Evolutionary conservation across 2,797 vertebrate genomes (phyloP).

Genomic region (Pseudopleuronectes americanus): DNA sequence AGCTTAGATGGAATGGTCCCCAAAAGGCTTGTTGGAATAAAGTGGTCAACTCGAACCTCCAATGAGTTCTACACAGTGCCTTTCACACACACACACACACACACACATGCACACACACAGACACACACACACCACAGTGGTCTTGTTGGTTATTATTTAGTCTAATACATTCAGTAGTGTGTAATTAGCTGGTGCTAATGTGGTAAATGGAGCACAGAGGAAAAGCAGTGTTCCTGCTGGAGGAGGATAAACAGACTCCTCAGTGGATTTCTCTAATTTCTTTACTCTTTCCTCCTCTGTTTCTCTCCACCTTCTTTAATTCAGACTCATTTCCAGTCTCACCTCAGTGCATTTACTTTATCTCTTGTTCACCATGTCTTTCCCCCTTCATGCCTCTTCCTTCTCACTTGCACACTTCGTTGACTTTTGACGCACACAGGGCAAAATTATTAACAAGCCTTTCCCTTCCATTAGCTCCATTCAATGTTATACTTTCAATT

Average conservation of each 20-base stretch:
- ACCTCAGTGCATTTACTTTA: neutral
- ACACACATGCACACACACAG: too few species aligned
- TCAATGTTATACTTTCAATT: slow-evolving; percentile 46
- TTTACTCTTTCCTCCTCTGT: slow-evolving; percentile 18
- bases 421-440: slow-evolving; percentile 38
- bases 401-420: neutral
- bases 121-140: slow-evolving; percentile 9
- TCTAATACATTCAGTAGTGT: slow-evolving; percentile 72
- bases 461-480: slow-evolving; percentile 73
- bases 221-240: slow-evolving; percentile 44
- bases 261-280: slow-evolving; percentile 21
- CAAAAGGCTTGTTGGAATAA: slow-evolving; percentile 73
- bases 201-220: slow-evolving; percentile 67
- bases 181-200: slow-evolving; percentile 74
- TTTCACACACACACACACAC: too few species aligned
- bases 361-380: neutral
- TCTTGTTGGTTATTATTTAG: slow-evolving; percentile 68
- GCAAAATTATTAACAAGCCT: slow-evolving; percentile 83
- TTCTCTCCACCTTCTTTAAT: neutral
- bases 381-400: neutral
- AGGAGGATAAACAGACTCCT: slow-evolving; percentile 45
- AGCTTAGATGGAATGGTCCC: slow-evolving; percentile 64
- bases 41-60: slow-evolving; percentile 62
- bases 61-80: slow-evolving; percentile 51
- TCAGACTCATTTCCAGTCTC: neutral